Evolutionary conservation across 2,888 invertebrate genomes (phyloP), one percentile per base, ranked within the genome.

Genomic region (Andrena flavipes): DNA sequence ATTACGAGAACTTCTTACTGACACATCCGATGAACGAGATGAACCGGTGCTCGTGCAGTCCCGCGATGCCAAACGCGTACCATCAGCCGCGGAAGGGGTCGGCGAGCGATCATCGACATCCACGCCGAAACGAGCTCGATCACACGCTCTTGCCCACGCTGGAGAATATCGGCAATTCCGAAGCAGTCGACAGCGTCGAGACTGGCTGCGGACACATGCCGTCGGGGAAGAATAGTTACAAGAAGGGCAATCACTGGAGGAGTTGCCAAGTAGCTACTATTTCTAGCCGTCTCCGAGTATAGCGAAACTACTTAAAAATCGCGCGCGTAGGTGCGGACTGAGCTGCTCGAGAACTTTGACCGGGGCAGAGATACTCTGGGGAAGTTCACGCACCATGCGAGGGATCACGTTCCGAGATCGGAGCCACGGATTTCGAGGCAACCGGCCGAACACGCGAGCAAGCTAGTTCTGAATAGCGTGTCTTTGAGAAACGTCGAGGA

Each of bases 61-160:
- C 64, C 8, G 26, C 29, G 6, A 42, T 63, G 16, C 54, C 8
- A 2, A 75, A 67, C 76, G 49, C 33, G 76, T 67, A 75, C 81
- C 60, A 63, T 10, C 64, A 68, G 8, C 10, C 56, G 59, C 84
- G 65, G 51, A 84, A 62, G 75, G 65, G 67, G 16, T 63, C 67
- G 60, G 49, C 68, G 8, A 73, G 26, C 2, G 23, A 33, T n/a
- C 77, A 78, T 67, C 81, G 70, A 20, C 78, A 80, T 26, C 73
- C 51, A 2, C 77, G 82, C n/a, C 81, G 79, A 62, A 65, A 10
- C 48, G 84, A 88, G 2, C 71, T 71, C 30, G 81, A 84, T 8
- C 76, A 42, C 0, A 29, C 63, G 33, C 23, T 84, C 0, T 48
- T 71, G 3, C 29, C 54, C 3, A 59, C 74, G 23, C 63, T 79